Percentiles rank a stretch among this genome's conserved stretches.
phyloP scores from a whole-genome alignment of 2,113 vertebrate genomes.

The Anhinga anhinga region DNA sequence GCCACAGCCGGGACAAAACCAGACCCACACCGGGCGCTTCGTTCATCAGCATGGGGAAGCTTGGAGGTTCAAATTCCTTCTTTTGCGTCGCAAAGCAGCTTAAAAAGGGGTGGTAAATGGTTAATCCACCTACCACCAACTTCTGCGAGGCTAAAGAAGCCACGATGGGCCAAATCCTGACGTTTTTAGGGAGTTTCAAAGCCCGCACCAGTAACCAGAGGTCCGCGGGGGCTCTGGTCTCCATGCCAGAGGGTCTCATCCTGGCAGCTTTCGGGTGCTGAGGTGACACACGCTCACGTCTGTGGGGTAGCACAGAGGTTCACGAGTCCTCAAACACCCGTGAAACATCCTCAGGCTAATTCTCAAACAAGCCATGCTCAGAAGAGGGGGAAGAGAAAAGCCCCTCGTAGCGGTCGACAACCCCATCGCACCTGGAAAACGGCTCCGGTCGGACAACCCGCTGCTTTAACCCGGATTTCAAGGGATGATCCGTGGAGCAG shows the following conservation, averaged over 20 bases:
- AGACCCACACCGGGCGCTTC: rapidly evolving
- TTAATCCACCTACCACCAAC: neutral
- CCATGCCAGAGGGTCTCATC: rapidly evolving
- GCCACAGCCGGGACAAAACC: neutral
- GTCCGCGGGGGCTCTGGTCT: neutral
- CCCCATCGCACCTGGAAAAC: neutral
- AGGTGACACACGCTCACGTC: too few relatives aligned
- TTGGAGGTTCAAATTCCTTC: neutral
- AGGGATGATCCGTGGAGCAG: neutral
- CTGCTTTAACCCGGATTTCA: neutral
- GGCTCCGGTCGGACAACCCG: rapidly evolving
- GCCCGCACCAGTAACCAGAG: too few relatives aligned
- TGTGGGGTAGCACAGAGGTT: too few relatives aligned
- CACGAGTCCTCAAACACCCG: too few relatives aligned
- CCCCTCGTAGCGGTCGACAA: rapidly evolving
- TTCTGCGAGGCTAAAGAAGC: neutral
- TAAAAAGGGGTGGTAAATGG: neutral
- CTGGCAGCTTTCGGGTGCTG: neutral
- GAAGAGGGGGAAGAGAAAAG: neutral
- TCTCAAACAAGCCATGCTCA: too few relatives aligned
- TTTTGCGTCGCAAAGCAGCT: neutral
- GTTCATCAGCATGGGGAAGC: neutral
- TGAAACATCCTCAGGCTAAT: neutral
- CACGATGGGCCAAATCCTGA: neutral
- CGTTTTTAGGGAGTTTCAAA: neutral